Evolutionary conservation across 2,797 vertebrate genomes (phyloP), one percentile per base, ranked within the genome.

Genomic region (Pseudochromis fuscus): DNA sequence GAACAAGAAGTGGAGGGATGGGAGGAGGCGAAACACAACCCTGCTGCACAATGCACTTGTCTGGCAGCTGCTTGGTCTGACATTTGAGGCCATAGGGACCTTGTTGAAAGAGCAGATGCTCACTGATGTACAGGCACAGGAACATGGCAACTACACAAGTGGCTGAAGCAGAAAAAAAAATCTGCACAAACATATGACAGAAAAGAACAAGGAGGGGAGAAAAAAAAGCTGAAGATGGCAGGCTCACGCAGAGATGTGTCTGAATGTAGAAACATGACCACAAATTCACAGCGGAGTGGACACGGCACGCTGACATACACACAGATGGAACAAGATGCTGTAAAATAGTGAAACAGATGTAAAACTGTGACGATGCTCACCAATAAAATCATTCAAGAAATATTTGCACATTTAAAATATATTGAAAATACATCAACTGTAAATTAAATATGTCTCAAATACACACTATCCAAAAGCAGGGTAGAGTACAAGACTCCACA

Each of bases 101-200:
- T 77, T 90, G 87, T 91, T 92, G 88, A 91, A 93, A 93, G 92
- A 94, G 91, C 91, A 94, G 91, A 94, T 90, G 89, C 91, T 93
- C 91, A 87, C 86, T 93, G 90, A 92, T 90, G 88, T 90, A 93
- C 85, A 90, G 91, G 83, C 86, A 82, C 79, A 90, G 81, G 84
- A 92, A 92, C 91, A 92, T 87, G 88, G 88, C 86, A 90, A 91
- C 83, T 88, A 91, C 92, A 92, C 90, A 87, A 89, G 89, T 89
- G 87, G 86, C 90, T 91, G 67, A 80, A 87, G 77, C 82, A 82
- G 82, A 83, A 27, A 75, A 63, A 86, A 79, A 87, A 82, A 79
- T 84, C 79, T 27, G 86, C 87, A 82, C 89, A 87, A 89, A 85
- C 86, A 87, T 74, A 86, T 87, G 88, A 88, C 79, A 86, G 83